Base-by-base conservation (phyloP, 2,113 vertebrate species). In the Abramis brama region DNA sequence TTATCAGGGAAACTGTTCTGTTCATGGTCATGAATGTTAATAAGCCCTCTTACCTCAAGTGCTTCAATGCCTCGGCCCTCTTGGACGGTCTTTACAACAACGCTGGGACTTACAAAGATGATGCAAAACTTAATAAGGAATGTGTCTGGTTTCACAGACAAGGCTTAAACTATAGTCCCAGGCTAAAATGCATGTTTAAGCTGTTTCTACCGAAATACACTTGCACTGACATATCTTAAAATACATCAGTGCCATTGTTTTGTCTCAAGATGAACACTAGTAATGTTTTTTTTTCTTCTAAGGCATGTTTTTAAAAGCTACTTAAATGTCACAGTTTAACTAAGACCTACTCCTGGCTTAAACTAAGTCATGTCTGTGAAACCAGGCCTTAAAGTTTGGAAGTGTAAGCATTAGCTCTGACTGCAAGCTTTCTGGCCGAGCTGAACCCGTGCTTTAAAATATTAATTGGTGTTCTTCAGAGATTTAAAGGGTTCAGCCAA, bases 401-500 rank as follows among this genome's bases (percentile, higher is more conserved):
- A 23, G 62, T 79, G 12, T 85, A 76, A 64, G 39, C 71, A 27
- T 15, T 64, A 55, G 43, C 36, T 62, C 68, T 66, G 66, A 27
- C 62, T 78, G 21, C 1, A 7, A 30, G 83, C 17, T 52, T 82
- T 62, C 50, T 64, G 60, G 83, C 13, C 27, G 10, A 33, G 47
- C 87, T 5, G 8, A 74, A 84, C 82, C 83, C 88, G 82, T 87
- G 85, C 66, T 4, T 15, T 6, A 68, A 79, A 82, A 89, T 89
- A 90, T 92, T 88, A 78, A 91, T 91, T 47, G 86, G 74, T 60
- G 36, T 75, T 86, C 25, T 85, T 74, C 27, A 77, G 76, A 85
- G 87, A 85, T 73, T 43, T 73, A 73, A 45, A 73, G 39, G 39
- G 70, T 43, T 73, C 9, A 23, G 8, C 21, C 33, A 39, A 73